phyloP scores from a whole-genome alignment of 2,888 invertebrate species.

The Lottia gigantea region DNA sequence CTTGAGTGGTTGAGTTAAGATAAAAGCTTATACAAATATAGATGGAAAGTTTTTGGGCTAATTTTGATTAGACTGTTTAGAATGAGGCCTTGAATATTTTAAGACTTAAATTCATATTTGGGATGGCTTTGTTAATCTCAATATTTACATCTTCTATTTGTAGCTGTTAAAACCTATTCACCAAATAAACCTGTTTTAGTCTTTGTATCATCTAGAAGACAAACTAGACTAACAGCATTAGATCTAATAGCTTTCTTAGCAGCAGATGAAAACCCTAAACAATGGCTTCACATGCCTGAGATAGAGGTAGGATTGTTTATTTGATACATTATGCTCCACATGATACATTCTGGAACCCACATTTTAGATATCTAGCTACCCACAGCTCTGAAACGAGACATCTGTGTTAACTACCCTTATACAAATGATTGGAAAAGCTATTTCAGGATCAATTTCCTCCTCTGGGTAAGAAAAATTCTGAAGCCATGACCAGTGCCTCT shows the following conservation, averaged over 20 bases:
- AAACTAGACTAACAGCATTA: constrained; percentile 94
- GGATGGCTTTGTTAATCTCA: no score
- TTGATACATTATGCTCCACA: not conserved
- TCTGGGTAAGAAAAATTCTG: no score
- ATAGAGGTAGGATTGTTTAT: constrained; percentile 71
- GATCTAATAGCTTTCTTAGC: constrained; percentile 85
- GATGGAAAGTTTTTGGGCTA: no score
- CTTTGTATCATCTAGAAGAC: constrained; percentile 91
- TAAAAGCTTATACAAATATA: no score
- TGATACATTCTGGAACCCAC: not conserved
- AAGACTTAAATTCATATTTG: no score
- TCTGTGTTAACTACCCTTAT: not conserved
- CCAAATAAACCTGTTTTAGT: constrained; percentile 90
- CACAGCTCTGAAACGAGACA: not conserved
- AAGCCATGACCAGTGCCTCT: no score
- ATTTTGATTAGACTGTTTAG: no score
- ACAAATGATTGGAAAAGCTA: no score
- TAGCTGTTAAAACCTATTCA: constrained; percentile 89
- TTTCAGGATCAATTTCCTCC: no score
- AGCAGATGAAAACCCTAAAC: constrained; percentile 91
- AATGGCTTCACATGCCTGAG: constrained; percentile 91
- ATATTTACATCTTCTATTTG: constrained; percentile 22
- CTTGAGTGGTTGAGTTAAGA: no score
- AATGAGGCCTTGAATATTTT: no score
- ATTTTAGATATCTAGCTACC: not conserved